Evolutionary conservation across 2,113 vertebrate genomes (phyloP).

Genomic region (Onychorhynchus coronatus): DNA sequence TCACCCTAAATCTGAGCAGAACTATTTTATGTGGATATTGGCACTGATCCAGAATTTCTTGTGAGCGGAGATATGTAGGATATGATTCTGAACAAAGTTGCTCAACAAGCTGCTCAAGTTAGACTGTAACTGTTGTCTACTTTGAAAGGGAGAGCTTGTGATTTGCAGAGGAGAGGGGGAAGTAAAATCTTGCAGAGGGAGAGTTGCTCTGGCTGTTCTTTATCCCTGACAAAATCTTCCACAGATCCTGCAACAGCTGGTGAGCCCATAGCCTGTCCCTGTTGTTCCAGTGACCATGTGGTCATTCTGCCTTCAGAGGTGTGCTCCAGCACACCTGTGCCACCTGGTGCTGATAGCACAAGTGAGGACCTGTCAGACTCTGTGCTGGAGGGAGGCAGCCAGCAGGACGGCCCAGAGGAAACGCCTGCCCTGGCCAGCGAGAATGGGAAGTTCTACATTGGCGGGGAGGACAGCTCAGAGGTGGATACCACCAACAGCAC

Average conservation of each 20-base stretch:
- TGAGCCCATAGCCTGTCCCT: constrained; percentile 75
- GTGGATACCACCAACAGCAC: constrained; percentile 30
- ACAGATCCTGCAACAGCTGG: constrained; percentile 1
- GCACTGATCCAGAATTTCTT: neutral
- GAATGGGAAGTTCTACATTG: constrained; percentile 53
- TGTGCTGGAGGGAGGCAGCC: constrained; percentile 33
- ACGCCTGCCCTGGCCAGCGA: neutral
- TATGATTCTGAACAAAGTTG: neutral
- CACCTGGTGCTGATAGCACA: neutral
- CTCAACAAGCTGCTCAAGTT: neutral
- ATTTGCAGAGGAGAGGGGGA: neutral
- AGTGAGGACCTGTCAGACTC: constrained; percentile 50
- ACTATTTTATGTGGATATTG: neutral
- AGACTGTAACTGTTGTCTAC: neutral
- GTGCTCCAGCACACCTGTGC: constrained; percentile 71
- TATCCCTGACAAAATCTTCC: neutral
- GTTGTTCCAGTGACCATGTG: constrained; percentile 89
- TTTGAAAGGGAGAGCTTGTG: neutral
- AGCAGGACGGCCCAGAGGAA: constrained; percentile 15
- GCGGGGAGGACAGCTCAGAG: constrained; percentile 37
- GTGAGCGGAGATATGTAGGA: neutral
- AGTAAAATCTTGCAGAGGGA: neutral
- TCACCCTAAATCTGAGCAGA: neutral
- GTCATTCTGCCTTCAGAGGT: constrained; percentile 77
- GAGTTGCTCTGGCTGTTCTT: neutral